Evolutionary conservation across 2,113 vertebrate genomes (phyloP).

Genomic region (Platichthys stellatus): DNA sequence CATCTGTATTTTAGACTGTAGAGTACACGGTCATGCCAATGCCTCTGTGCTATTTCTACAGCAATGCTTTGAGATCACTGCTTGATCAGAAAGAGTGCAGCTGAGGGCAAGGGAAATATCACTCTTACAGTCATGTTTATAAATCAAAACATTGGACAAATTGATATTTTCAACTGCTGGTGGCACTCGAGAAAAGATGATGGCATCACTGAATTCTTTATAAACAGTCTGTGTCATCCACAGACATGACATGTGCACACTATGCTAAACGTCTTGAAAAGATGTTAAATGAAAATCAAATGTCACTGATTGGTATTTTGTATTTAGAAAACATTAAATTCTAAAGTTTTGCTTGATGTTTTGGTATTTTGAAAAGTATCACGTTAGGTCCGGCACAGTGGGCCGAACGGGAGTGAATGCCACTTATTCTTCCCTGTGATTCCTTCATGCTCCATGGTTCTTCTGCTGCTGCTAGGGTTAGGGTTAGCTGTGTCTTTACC

Average conservation of each 20-base stretch:
- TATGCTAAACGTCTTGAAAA: too few species aligned
- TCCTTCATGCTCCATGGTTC: constrained; percentile 34
- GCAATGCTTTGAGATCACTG: too few species aligned
- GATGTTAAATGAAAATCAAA: too few species aligned
- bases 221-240: too few species aligned
- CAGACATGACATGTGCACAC: too few species aligned
- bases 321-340: too few species aligned
- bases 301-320: too few species aligned
- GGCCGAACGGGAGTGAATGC: constrained; percentile 5
- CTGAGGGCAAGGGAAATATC: neutral
- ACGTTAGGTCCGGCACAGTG: constrained; percentile 31
- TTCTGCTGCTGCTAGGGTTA: constrained; percentile 9
- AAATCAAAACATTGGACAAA: neutral
- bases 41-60: neutral
- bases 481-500: neutral
- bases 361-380: constrained; percentile 35
- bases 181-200: neutral
- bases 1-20: neutral
- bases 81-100: neutral
- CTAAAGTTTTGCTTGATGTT: too few species aligned
- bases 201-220: neutral
- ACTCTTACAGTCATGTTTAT: neutral
- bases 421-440: constrained; percentile 10
- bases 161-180: neutral
- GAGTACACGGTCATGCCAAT: neutral